Base-by-base conservation (phyloP, 2,797 vertebrate genomes). In the Holocentrus rufus region DNA sequence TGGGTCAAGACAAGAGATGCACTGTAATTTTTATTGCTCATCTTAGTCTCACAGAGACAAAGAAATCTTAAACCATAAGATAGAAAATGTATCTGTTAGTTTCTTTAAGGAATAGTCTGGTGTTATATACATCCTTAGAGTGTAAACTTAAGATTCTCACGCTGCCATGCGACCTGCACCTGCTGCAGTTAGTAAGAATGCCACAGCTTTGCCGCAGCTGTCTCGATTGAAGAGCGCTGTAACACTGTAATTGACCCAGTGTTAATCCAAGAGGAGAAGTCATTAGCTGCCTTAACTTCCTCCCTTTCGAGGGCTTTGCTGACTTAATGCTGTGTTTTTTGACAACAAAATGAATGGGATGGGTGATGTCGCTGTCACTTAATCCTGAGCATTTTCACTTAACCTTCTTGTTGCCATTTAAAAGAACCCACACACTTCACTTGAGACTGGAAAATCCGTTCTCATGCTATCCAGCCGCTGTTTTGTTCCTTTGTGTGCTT, bases 311-410 rank as follows among this genome's bases (percentile, higher is more conserved):
- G 2, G 39, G 17, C 5, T 62, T 60, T 62, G 57, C 71, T 77
- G 73, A 0, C 50, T 47, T 72, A 77, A 85, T 78, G 31, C n/a
- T 60, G 30, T 47, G 31, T 44, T 73, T 55, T 59, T 30, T 61
- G 64, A 74, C 71, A 63, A 7, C 50, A 13, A 77, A 82, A 87
- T 70, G 8, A 72, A 63, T 18, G 0, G 23, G 66, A 69, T 49
- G 55, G 42, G 11, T 34, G 36, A 18, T 59, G 44, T 17, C 18
- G 30, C 30, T 74, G 52, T 71, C 62, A 54, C 61, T 72, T 31
- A 36, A 36, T 59, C 56, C 46, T 22, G 7, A 39, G n/a, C 13
- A 18, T 64, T 60, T 69, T 30, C 6, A 30, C 15, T 23, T 36
- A 27, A 47, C 7, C 52, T 23, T 69, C n/a, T 39, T 65, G 56